Percentiles rank a stretch among this genome's conserved stretches.
Conservation (phyloP, 2,113 vertebrate species). For the Microtus richardsoni region DNA sequence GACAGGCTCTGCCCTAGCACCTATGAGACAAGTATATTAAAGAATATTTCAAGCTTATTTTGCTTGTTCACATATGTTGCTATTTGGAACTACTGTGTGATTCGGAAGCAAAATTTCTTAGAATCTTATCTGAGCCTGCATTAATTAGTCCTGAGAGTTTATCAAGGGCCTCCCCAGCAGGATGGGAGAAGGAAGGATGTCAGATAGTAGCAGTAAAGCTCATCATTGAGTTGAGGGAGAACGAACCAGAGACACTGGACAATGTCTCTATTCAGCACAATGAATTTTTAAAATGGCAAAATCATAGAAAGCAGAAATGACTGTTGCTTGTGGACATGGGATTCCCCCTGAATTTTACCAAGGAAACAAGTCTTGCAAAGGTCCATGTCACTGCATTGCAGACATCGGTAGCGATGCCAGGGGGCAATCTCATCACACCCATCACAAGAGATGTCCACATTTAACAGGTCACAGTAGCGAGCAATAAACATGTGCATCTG, state of each 20-base stretch:
- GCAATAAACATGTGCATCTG: slow-evolving; percentile 99
- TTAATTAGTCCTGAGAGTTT: background rate
- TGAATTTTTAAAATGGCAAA: background rate
- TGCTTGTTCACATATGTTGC: background rate
- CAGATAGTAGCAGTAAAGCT: background rate
- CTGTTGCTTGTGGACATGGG: background rate
- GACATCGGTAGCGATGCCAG: slow-evolving; percentile 97
- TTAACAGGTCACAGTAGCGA: slow-evolving; percentile 96
- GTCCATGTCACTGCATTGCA: slow-evolving; percentile 99
- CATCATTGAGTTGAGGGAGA: background rate
- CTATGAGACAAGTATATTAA: background rate
- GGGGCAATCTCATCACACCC: slow-evolving; percentile 97
- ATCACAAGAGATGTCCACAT: slow-evolving; percentile 97
- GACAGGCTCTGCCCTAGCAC: background rate
- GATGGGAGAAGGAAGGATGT: background rate
- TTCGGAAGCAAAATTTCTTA: slow-evolving; percentile 31
- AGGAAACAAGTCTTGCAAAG: slow-evolving; percentile 98
- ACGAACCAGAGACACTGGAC: background rate
- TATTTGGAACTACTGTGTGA: slow-evolving; percentile 3
- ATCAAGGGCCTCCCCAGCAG: background rate
- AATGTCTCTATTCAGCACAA: background rate
- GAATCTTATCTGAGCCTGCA: background rate
- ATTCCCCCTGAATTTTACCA: slow-evolving; percentile 85
- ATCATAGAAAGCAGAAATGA: background rate
- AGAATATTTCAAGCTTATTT: background rate